Evolutionary conservation across 2,888 invertebrate species (phyloP), one percentile per base, ranked within the genome.

Genomic region (Ectropis crepuscularia): DNA sequence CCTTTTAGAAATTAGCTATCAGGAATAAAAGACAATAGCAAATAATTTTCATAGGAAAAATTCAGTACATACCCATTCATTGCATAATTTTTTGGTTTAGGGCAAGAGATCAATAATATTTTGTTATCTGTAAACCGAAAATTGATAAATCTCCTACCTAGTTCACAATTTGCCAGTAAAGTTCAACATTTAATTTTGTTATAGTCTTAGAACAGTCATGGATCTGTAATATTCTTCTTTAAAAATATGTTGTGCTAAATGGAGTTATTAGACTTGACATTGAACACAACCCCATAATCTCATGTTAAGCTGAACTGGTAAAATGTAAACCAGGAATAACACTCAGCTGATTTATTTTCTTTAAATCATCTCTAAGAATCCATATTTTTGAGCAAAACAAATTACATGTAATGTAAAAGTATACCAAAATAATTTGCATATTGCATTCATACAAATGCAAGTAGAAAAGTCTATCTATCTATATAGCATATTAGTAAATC

Each of bases 1-100:
- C 85, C 86, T 72, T 65, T 64, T 39, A 36, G 49, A 58, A 65
- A 53, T 55, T 47, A 55, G 60, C 48, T 41, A 51, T 53, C 43
- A 53, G 53, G 49, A 43, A 28, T 48, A 53, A 7, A 54, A 43
- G 61, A 54, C 6, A 42, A 53, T 37, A 36, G 47, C 46, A 69
- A n/a, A 67, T 63, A 67, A 61, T 57, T 64, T 42, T 37, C 7
- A 49, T 16, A 38, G 28, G 41, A 28, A 28, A 51, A 50, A 50
- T 11, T 50, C 2, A 38, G 11, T 0, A 50, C 2, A 12, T 2
- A 36, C 36, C 10, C 36, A 5, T 47, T 8, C 10, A 6, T 48
- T 10, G 9, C 9, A 11, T 2, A 4, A 5, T 50, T 11, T n/a
- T n/a, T 36, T 6, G 4, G 10, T 39, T 51, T 51, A 41, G 41